Percentiles rank a stretch among this genome's conserved stretches.
Conservation (phyloP, 2,113 vertebrate genomes). For the Electrona antarctica region DNA sequence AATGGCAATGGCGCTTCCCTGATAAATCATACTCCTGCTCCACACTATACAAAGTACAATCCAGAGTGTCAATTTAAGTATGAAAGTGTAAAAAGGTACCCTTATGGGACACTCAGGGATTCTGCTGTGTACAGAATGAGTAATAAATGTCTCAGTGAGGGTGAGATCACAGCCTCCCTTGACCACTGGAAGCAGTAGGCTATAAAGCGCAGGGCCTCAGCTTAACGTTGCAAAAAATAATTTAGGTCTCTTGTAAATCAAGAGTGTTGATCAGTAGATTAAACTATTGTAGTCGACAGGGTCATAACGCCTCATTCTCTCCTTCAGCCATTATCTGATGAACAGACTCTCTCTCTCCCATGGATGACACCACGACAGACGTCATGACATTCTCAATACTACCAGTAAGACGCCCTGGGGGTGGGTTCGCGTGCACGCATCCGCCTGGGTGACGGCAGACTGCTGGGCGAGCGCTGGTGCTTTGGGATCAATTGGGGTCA, state of each 20-base stretch:
- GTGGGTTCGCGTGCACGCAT: no score
- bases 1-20: no score
- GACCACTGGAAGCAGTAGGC: conserved; percentile 48
- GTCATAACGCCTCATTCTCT: conserved; percentile 27
- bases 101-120: no score
- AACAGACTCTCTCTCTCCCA: conserved; percentile 51
- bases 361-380: conserved; percentile 24
- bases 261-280: conserved; percentile 44
- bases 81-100: no score
- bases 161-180: neutral
- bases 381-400: neutral
- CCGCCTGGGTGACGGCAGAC: no score
- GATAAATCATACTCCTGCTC: no score
- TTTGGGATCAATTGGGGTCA: no score
- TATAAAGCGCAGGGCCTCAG: conserved; percentile 22
- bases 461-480: no score
- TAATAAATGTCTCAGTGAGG: neutral
- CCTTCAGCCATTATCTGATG: conserved; percentile 63
- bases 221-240: conserved; percentile 36
- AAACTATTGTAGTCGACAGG: conserved; percentile 40
- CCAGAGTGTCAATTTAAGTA: no score
- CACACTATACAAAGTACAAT: no score
- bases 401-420: no score
- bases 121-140: neutral
- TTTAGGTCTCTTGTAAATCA: conserved; percentile 41